A percentile compares a stretch with the other conserved stretches of the same genome.
phyloP scores from a whole-genome alignment of 1,140 invertebrate genomes.

The Drosophila serrata region DNA sequence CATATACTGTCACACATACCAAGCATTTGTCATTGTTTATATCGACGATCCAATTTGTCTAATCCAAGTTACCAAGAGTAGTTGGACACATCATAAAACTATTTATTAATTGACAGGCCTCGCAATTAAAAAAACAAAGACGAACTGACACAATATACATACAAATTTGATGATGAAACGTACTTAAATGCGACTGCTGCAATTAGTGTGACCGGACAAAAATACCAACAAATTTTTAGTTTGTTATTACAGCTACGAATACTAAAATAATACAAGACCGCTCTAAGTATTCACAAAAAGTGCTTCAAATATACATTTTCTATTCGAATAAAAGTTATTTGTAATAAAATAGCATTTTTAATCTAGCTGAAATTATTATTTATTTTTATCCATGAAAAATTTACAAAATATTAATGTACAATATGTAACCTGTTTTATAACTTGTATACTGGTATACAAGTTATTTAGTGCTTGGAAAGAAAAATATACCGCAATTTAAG shows the following conservation, averaged over 20 bases:
- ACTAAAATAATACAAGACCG: neutral
- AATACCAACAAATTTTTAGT: constrained; percentile 6
- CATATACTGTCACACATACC: constrained; percentile 13
- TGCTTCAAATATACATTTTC: neutral
- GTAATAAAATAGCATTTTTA: neutral
- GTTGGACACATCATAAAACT: constrained; percentile 22
- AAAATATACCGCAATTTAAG: neutral
- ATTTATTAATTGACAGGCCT: constrained; percentile 19
- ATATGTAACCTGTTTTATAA: neutral
- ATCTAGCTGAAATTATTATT: neutral
- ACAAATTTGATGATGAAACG: constrained; percentile 55
- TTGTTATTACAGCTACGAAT: neutral
- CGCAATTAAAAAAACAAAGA: constrained; percentile 49
- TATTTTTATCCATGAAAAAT: neutral
- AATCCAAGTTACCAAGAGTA: constrained; percentile 8
- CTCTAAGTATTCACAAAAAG: neutral
- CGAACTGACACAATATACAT: constrained; percentile 52
- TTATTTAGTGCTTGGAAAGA: neutral
- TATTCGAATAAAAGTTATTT: neutral
- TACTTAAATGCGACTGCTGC: constrained; percentile 40
- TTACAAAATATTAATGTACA: neutral
- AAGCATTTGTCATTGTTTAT: constrained; percentile 31
- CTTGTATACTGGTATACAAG: neutral
- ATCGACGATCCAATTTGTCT: neutral
- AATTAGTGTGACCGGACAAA: constrained; percentile 30